A percentile compares a stretch with the other conserved stretches of the same genome.
Evolutionary conservation across 2,113 vertebrate species (phyloP).

Genomic region (Engystomops pustulosus): DNA sequence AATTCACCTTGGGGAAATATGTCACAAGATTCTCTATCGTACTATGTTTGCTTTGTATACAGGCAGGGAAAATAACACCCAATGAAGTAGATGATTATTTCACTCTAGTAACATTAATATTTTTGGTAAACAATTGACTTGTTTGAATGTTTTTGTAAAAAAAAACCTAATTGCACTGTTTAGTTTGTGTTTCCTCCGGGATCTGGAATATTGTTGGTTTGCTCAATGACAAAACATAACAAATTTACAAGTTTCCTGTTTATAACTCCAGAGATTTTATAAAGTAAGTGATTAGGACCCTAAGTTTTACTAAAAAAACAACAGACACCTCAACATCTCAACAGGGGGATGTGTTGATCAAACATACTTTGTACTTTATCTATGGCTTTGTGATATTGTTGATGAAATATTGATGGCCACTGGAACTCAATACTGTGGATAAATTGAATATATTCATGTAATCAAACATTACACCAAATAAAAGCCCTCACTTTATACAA

Average conservation of each 20-base stretch:
- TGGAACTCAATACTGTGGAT: slow-evolving; percentile 3
- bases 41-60: too few species aligned
- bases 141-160: background rate
- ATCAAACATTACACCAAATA: slow-evolving; percentile 20
- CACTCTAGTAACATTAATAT: background rate
- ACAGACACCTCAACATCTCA: background rate
- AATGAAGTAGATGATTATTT: too few species aligned
- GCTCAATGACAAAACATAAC: background rate
- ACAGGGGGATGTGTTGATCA: background rate
- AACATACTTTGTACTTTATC: background rate
- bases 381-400: background rate
- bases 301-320: background rate
- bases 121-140: background rate
- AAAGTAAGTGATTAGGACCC: background rate
- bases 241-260: background rate
- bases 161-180: too few species aligned
- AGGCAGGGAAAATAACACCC: too few species aligned
- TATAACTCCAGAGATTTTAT: slow-evolving; percentile 20
- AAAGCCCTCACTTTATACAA: slow-evolving; percentile 22
- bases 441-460: slow-evolving; percentile 20
- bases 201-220: slow-evolving; percentile 13
- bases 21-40: too few species aligned
- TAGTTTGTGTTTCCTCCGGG: background rate
- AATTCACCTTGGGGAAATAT: too few species aligned
- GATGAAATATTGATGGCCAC: background rate